A percentile compares a stretch with the other conserved stretches of the same genome.
phyloP scores from a whole-genome alignment of 37 sponge, comb jelly and placozoan species.

The Ianthella basta region DNA sequence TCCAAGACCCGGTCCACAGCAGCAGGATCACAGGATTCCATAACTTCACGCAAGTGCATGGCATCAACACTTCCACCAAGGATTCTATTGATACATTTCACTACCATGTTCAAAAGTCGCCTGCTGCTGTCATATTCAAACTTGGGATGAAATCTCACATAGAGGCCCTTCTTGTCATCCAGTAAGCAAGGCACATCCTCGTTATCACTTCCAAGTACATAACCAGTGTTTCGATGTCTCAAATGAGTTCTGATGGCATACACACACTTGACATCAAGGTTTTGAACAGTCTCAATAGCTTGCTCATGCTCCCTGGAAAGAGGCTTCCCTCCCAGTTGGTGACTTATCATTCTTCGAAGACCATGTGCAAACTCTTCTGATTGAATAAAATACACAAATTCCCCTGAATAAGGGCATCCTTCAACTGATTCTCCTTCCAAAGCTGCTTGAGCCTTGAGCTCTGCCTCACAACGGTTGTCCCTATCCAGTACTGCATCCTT shows the following conservation, averaged over 20 bases:
- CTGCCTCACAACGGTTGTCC: constrained; percentile 39
- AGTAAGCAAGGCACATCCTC: not conserved
- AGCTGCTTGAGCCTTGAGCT: not conserved
- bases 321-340: not conserved
- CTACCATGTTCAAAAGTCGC: not conserved
- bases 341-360: constrained; percentile 1
- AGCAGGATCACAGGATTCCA: not conserved
- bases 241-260: constrained; percentile 2
- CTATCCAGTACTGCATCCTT: not conserved
- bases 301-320: not conserved
- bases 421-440: not conserved
- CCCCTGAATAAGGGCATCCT: not conserved
- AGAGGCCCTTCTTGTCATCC: not conserved
- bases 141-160: constrained; percentile 13
- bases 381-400: not conserved
- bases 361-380: constrained; percentile 23
- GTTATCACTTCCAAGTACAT: not conserved
- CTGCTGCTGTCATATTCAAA: too few relatives aligned
- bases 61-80: not conserved
- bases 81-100: not conserved
- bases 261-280: constrained; percentile 14
- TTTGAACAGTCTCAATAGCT: not conserved
- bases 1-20: not conserved
- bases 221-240: not conserved
- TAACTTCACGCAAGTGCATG: not conserved